Percentiles rank a stretch among this genome's conserved stretches.
phyloP scores from a whole-genome alignment of 2,113 vertebrate species.

The Laticauda colubrina region DNA sequence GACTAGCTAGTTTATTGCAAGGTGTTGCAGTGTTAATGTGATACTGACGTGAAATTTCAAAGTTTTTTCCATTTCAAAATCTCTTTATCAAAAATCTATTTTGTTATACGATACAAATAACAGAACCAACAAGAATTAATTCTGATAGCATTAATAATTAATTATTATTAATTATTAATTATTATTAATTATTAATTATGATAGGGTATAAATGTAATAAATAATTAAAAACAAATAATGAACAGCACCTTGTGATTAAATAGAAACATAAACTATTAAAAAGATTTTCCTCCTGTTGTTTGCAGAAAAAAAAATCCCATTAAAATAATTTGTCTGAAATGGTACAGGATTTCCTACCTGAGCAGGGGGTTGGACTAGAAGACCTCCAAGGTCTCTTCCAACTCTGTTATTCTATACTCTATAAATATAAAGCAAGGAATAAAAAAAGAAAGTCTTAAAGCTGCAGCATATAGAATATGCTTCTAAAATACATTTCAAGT shows the following conservation, averaged over 20 bases:
- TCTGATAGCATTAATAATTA: neutral
- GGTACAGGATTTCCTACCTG: too few species aligned
- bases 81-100: slow-evolving; percentile 8
- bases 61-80: neutral
- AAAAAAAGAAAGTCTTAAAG: neutral
- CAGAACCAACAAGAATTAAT: neutral
- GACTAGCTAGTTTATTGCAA: neutral
- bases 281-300: neutral
- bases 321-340: neutral
- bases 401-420: too few species aligned
- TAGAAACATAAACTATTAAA: neutral
- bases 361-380: too few species aligned
- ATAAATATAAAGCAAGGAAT: neutral
- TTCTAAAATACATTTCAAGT: slow-evolving; percentile 2
- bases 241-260: neutral
- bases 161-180: too few species aligned
- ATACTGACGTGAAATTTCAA: neutral
- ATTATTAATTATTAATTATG: too few species aligned
- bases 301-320: fast-evolving
- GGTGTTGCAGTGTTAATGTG: neutral
- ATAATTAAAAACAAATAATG: neutral
- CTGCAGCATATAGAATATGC: neutral
- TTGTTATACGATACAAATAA: neutral
- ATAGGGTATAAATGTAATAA: neutral
- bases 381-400: too few species aligned